Percentiles rank a stretch among this genome's conserved stretches.
Conservation (phyloP, 1,140 invertebrate genomes). For the Varroa destructor region DNA sequence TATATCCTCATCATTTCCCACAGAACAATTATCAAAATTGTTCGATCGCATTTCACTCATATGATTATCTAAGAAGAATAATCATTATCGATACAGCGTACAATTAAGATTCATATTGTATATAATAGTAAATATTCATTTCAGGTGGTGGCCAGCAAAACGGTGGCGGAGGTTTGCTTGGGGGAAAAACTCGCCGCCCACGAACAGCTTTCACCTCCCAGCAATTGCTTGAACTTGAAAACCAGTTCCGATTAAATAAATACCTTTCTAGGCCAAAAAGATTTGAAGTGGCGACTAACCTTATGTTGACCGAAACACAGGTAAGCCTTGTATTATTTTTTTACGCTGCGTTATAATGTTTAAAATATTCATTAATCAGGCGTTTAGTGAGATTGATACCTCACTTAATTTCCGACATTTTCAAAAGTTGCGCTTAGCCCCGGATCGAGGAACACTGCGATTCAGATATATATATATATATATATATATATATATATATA, state of each 20-base stretch:
- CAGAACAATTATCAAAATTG: no score
- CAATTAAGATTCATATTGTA: no score
- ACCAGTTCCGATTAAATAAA: slow-evolving; percentile 96
- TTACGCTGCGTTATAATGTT: neutral
- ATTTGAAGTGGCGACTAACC: slow-evolving; percentile 92
- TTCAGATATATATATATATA: neutral
- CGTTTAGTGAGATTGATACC: neutral
- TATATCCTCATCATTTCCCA: no score
- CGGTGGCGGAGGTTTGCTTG: slow-evolving; percentile 39
- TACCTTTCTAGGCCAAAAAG: slow-evolving; percentile 93
- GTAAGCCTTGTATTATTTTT: slow-evolving; percentile 44
- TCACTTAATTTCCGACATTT: no score
- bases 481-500: neutral
- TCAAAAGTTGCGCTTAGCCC: neutral
- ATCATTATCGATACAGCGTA: no score
- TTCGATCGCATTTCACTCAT: no score
- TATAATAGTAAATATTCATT: neutral
- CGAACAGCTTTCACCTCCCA: slow-evolving; percentile 95
- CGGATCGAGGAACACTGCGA: neutral
- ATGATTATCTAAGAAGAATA: no score
- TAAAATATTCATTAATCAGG: slow-evolving; percentile 12
- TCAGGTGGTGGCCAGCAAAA: slow-evolving; percentile 22
- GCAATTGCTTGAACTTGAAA: slow-evolving; percentile 90
- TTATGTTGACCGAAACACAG: slow-evolving; percentile 97
- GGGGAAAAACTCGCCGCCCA: slow-evolving; percentile 87